These are phyloP conservation scores for Cephus cinctus DNA, from an alignment of 1,140 invertebrate species.

Conservation along the genomic window DNA sequence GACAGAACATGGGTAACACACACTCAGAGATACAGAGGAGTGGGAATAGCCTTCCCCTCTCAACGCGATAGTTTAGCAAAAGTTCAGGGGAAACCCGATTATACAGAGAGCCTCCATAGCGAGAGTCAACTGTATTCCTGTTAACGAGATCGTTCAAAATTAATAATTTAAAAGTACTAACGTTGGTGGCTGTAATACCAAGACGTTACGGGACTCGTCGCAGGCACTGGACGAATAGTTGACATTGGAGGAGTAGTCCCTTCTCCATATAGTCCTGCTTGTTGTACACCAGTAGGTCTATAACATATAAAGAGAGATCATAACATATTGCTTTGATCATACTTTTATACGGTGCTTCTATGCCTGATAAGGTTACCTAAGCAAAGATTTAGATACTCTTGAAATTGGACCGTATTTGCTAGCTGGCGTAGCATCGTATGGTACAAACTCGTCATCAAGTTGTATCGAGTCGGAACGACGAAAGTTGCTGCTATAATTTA, in stretches of 20 bases:
- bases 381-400: conserved; percentile 59
- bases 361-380: conserved; percentile 44
- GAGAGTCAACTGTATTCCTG: too few species aligned
- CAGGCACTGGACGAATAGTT: conserved; percentile 56
- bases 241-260: conserved; percentile 43
- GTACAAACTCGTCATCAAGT: conserved; percentile 73
- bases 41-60: too few species aligned
- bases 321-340: too few species aligned
- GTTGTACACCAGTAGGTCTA: conserved; percentile 41
- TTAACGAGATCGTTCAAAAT: too few species aligned
- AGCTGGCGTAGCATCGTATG: conserved; percentile 70
- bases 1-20: neutral
- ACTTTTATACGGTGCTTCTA: too few species aligned
- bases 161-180: too few species aligned
- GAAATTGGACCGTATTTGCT: conserved; percentile 82
- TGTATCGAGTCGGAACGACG: conserved; percentile 64
- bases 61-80: too few species aligned
- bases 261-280: conserved; percentile 48
- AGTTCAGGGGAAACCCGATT: too few species aligned
- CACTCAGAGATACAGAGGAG: too few species aligned
- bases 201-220: conserved; percentile 57
- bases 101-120: too few species aligned
- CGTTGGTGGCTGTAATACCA: conserved; percentile 57
- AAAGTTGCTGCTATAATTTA: conserved; percentile 56
- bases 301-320: conserved; percentile 2